Base-by-base conservation (phyloP, 2,113 vertebrate genomes). In the Dendropsophus ebraccatus region DNA sequence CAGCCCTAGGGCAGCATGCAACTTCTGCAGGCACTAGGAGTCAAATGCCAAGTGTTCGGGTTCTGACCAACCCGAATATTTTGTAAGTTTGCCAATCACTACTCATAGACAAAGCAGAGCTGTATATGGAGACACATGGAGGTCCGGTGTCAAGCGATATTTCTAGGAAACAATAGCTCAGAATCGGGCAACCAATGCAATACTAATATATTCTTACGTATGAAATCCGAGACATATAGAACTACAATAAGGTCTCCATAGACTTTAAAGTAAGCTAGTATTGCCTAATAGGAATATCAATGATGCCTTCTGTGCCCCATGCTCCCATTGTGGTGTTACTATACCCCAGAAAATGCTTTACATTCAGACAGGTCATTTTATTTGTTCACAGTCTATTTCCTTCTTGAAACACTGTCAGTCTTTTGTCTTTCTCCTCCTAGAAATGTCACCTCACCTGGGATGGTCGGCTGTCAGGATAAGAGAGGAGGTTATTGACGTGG, bases 401-500 rank as follows among this genome's bases (percentile, higher is more conserved):
- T 90, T 92, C 90, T 91, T 94, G 91, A 91, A 95, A 96, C 96
- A 97, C 96, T 96, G 97, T 96, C 96, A 90, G 89, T 96, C 95
- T 94, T 93, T 93, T 95, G 94, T 92, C 74, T 93, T 93, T 94
- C 91, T 94, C 92, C 95, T 96, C 92, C 95, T 96, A 98, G 96
- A 94, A 96, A 97, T 99, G 95, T 98, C 97, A 96, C 95, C 96
- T 96, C 96, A 97, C 96, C 96, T 97, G 97, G 97, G 96, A 97
- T 92, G 95, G 28, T 81, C 97, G 98, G 96, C 96, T 99, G 97
- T 96, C 88, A 89, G 93, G 88, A 94, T 97, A 96, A 96, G 96
- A 97, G 92, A 23, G 75, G 94, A 97, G 95, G 91, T 91, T 91
- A 89, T 87, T 90, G 88, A 84, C 91, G 90, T 90, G 84, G 41